Conservation (phyloP, 2,797 vertebrate species). For the Spinibarbus caldwelli region DNA sequence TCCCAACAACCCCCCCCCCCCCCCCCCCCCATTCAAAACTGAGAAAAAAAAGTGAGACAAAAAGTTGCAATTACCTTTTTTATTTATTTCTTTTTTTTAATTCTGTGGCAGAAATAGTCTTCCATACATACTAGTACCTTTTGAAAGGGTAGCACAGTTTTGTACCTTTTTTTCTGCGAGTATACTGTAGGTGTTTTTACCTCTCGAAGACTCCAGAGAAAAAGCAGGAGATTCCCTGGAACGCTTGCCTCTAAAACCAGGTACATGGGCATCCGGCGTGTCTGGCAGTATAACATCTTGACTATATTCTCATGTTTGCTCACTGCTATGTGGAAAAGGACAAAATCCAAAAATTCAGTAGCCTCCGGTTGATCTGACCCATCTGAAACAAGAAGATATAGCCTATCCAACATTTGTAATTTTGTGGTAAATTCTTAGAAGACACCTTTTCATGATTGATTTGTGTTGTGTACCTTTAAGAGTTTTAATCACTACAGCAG, state of each 20-base stretch:
- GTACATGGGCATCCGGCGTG: slow-evolving; percentile 65
- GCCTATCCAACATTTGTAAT: background rate
- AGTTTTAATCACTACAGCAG: slow-evolving; percentile 70
- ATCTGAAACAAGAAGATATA: slow-evolving; percentile 54
- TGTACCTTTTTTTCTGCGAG: background rate
- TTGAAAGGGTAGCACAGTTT: background rate
- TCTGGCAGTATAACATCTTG: slow-evolving; percentile 73
- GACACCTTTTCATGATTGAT: background rate
- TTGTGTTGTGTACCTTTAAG: slow-evolving; percentile 63
- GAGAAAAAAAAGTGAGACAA: background rate
- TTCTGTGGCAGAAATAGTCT: background rate
- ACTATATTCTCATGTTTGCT: slow-evolving; percentile 73
- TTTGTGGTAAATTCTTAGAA: background rate
- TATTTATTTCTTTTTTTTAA: background rate
- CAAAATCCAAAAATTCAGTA: slow-evolving; percentile 66
- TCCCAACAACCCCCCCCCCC: no score
- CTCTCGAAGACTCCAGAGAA: slow-evolving; percentile 73
- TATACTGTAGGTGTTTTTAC: slow-evolving; percentile 45
- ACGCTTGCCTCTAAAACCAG: slow-evolving; percentile 68
- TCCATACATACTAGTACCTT: background rate
- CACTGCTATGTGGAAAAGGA: slow-evolving; percentile 68
- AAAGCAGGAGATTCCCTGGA: slow-evolving; percentile 74
- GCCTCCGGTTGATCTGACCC: slow-evolving; percentile 55
- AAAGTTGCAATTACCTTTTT: background rate
- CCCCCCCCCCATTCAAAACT: no score